Evolutionary conservation across 2,113 vertebrate genomes (phyloP), one percentile per base, ranked within the genome.

Genomic region (Bolborhynchus lineola): DNA sequence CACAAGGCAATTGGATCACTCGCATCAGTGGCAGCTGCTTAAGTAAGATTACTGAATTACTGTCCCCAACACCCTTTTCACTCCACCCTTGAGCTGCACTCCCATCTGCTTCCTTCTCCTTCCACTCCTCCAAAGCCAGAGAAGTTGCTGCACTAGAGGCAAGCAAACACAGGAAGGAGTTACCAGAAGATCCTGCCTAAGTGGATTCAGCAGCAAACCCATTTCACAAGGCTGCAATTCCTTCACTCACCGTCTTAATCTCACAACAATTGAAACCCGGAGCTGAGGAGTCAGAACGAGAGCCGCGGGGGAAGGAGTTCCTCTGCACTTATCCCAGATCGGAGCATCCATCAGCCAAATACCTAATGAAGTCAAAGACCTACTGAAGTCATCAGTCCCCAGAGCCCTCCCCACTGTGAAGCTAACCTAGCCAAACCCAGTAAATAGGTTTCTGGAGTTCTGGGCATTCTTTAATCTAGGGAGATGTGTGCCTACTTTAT

Each of bases 241-340:
- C 83, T 86, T 67, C 90, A 70, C 83, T 93, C 81, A 75, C 49
- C 39, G 4, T 59, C 88, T 74, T 92, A 88, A 94, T 93, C 93
- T 90, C 90, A 20, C 46, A 74, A 88, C 94, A 94, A 86, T 9
- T 49, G 93, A 94, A 90, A 92, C 42, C 18, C 10, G 0, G 68
- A 71, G 67, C 50, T 70, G 50, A 86, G 23, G 57, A 91, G 24
- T 64, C 71, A 79, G 46, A 13, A 31, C 62, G 10, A 23, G 42
- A 88, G 52, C 82, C 52, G 31, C 76, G 44, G 77, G 92, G 69
- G 69, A 95, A 72, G 57, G 72, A 71, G 52, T 77, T 92, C 46
- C 93, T 93, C 90, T 53, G 84, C 76, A 16, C 68, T 77, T 75
- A 75, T 75, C 88, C 49, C 72, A 68, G 39, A 64, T 76, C 35